Conservation (phyloP, 2,888 invertebrate genomes). For the Halictus quadricinctus region DNA sequence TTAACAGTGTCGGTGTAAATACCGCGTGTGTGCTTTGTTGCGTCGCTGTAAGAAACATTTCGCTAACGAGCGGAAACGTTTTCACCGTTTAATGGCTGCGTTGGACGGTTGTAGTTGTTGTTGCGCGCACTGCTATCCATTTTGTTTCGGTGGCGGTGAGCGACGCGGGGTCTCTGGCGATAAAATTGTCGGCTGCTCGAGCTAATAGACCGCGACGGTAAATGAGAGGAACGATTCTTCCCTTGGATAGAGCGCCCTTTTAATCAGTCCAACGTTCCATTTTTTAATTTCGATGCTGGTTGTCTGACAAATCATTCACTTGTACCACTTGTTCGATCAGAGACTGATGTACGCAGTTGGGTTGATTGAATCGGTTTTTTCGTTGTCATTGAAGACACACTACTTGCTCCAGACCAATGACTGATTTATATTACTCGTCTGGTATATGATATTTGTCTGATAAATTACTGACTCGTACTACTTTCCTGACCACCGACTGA, state of each 20-base stretch:
- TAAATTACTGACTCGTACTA: neutral
- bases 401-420: too few relatives aligned
- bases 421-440: too few relatives aligned
- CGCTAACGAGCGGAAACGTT: constrained; percentile 47
- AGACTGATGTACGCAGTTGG: too few relatives aligned
- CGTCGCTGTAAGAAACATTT: constrained; percentile 45
- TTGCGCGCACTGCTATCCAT: neutral
- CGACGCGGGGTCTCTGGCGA: neutral
- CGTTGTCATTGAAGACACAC: too few relatives aligned
- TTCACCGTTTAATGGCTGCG: constrained; percentile 23
- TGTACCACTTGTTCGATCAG: too few relatives aligned
- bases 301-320: neutral
- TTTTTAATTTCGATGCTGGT: neutral
- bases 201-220: neutral
- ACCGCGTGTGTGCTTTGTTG: constrained; percentile 26
- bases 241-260: too few relatives aligned
- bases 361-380: too few relatives aligned
- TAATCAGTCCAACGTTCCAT: too few relatives aligned
- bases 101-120: neutral
- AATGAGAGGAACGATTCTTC: neutral
- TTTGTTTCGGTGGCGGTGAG: neutral
- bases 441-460: too few relatives aligned
- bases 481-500: too few relatives aligned
- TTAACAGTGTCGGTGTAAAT: constrained; percentile 40
- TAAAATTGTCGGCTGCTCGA: neutral